These are phyloP conservation scores for Cyprinodon variegatus DNA, from an alignment of 2,113 vertebrate genomes.

Conservation along the genomic window DNA sequence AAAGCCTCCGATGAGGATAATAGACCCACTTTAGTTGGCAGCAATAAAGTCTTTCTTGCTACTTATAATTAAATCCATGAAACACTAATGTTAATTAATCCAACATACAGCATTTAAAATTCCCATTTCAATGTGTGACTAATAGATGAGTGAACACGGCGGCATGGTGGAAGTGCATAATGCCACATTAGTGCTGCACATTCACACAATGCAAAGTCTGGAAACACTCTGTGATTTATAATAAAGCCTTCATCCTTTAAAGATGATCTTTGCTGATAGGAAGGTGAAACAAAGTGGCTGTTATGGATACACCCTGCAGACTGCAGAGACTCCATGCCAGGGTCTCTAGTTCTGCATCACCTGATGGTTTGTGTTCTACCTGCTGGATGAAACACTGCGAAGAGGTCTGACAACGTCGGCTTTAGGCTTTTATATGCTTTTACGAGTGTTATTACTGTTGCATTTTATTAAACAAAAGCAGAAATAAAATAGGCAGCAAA, in stretches of 20 bases:
- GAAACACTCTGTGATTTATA: neutral
- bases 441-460: slow-evolving; percentile 2
- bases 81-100: slow-evolving; percentile 27
- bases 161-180: slow-evolving; percentile 30
- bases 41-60: slow-evolving; percentile 3
- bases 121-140: slow-evolving; percentile 12
- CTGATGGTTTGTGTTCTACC: slow-evolving; percentile 16
- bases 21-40: slow-evolving; percentile 1
- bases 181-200: slow-evolving; percentile 43
- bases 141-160: slow-evolving; percentile 23
- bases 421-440: slow-evolving; percentile 1
- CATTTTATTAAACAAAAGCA: neutral
- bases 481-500: neutral
- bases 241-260: slow-evolving; percentile 20
- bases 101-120: slow-evolving; percentile 13
- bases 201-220: slow-evolving; percentile 18
- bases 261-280: slow-evolving; percentile 31
- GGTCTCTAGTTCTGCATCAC: slow-evolving; percentile 4
- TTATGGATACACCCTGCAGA: slow-evolving; percentile 4
- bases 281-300: slow-evolving; percentile 8
- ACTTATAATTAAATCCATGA: slow-evolving; percentile 20
- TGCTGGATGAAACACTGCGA: slow-evolving; percentile 17
- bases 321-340: slow-evolving; percentile 19
- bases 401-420: neutral
- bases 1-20: neutral